A percentile compares a stretch with the other conserved stretches of the same genome.
phyloP scores from a whole-genome alignment of 2,797 vertebrate genomes.

The Tolypeutes matacus region DNA sequence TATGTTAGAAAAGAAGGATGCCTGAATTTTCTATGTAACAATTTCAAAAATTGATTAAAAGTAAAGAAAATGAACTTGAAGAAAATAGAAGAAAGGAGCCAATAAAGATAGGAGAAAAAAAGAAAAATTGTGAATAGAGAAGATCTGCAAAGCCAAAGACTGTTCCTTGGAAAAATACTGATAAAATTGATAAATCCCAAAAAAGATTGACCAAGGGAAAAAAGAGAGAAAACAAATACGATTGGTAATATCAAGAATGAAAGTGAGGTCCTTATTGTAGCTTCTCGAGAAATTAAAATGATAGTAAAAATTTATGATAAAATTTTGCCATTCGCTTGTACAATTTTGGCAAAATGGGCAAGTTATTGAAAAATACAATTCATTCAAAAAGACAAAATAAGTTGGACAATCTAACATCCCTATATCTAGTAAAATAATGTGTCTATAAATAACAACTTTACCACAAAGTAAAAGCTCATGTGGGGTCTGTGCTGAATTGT shows the following conservation, averaged over 20 bases:
- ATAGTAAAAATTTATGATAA: background rate
- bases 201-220: background rate
- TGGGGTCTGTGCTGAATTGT: conserved; percentile 21
- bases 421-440: background rate
- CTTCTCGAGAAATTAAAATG: conserved; percentile 20
- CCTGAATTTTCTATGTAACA: background rate
- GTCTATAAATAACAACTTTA: background rate
- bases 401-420: background rate
- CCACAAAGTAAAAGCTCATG: background rate
- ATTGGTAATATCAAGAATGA: background rate
- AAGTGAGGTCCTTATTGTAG: background rate
- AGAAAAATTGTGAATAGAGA: background rate
- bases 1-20: background rate
- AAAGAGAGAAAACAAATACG: background rate
- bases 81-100: background rate
- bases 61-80: background rate
- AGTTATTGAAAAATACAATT: background rate
- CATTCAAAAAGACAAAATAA: conserved; percentile 7
- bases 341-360: conserved; percentile 3
- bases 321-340: background rate
- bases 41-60: background rate
- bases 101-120: too few species aligned
- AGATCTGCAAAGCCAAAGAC: background rate
- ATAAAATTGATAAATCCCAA: background rate
- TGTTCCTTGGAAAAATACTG: background rate